Base-by-base conservation (phyloP, 2,888 invertebrate genomes). In the Drosophila pseudotakahashii region DNA sequence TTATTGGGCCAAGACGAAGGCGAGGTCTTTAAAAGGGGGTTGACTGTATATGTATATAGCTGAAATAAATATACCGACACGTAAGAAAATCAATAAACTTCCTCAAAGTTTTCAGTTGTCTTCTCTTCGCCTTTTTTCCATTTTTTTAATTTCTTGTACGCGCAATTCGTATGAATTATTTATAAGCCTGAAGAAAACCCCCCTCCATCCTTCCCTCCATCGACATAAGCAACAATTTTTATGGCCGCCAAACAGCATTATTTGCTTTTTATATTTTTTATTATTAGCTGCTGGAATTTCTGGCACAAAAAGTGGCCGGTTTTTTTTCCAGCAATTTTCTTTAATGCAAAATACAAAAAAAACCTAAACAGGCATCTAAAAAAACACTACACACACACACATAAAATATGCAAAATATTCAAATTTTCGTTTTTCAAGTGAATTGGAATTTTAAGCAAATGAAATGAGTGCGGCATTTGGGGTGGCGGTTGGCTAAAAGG, bases 371-470 rank as follows among this genome's bases (percentile, higher is more conserved):
- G 62, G 19, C 37, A 52, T 37, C 23, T 14, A 55, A 60, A 86
- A 32, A 84, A 85, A 77, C 75, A 73, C 75, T 71, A 30, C 50
- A 37, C 53, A 59, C 44, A 63, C n/a, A 57, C 13, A 58, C 19
- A 62, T 36, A 61, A 86, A 77, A 86, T 86, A 83, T 87, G 81
- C 84, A 78, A 83, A 87, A 87, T 87, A 87, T 87, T 83, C 81
- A 78, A 81, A 87, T 83, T 87, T 70, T 66, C 39, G 39, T 66
- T 52, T 64, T 84, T 77, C 53, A 77, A 81, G 84, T 84, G 77
- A 84, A 87, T 81, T 87, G 84, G 81, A 83, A 87, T 83, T 83
- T 83, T 84, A 83, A 79, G 77, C 79, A 84, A 83, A 87, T 87
- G 79, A 81, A 87, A 84, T 87, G 74, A 68, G 78, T 74, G 62